Base-by-base conservation (phyloP, 2,797 vertebrate species). In the Choloepus didactylus region DNA sequence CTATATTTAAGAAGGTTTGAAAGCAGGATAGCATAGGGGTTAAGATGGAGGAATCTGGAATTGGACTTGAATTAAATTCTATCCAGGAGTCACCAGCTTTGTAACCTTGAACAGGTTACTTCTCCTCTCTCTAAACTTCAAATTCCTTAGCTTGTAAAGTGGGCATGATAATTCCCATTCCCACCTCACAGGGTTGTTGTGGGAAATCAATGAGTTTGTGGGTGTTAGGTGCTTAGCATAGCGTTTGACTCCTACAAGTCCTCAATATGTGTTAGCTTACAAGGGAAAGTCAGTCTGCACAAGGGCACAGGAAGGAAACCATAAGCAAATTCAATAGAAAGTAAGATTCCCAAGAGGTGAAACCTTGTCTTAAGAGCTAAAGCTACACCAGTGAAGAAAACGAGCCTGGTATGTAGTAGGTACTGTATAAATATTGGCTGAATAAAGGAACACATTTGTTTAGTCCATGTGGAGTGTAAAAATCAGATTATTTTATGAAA, bases 41-140 rank as follows among this genome's bases (percentile, higher is more conserved):
- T 90, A 94, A 83, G 69, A 87, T 64, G 66, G 49, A 77, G 25
- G 54, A 51, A 23, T 84, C 75, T 89, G 27, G 66, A 46, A 60
- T 38, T 89, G 41, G 41, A 83, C 19, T 5, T 62, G n/a, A 94
- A 87, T 89, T 86, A 64, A 81, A 84, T 89, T 91, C 67, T 77
- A 1, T 25, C 31, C 14, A 27, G 15, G n/a, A 62, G 25, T 93
- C 56, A n/a, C n/a, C 59, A 25, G 44, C 27, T 94, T 75, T 72
- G 59, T 72, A 41, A 62, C 44, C 38, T 80, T 92, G 75, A 19
- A 27, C 62, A 93, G 91, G 75, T 93, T 86, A 60, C 41, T 83
- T 62, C 29, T 41, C 51, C 27, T 85, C 6, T 92, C 60, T 95
- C 67, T 92, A 67, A 95, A 46, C 69, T 73, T 80, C 51, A 44